Evolutionary conservation across 2,113 vertebrate genomes (phyloP).

Genomic region (Micronycteris hirsuta): DNA sequence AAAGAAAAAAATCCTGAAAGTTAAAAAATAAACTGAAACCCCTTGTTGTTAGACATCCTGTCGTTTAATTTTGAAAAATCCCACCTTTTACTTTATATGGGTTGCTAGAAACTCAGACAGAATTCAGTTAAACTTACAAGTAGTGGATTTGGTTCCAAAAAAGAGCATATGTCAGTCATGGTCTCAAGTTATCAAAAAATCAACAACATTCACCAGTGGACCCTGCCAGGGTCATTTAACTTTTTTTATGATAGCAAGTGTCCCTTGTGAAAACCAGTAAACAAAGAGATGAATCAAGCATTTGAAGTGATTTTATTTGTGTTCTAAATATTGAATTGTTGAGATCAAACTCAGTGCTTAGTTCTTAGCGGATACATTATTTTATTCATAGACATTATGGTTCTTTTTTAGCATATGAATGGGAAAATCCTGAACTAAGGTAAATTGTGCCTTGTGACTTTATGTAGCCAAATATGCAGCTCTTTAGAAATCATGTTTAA

Average conservation of each 20-base stretch:
- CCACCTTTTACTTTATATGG: background rate
- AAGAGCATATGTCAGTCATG: background rate
- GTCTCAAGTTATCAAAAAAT: background rate
- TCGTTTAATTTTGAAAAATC: background rate
- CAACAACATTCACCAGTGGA: background rate
- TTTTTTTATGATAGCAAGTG: background rate
- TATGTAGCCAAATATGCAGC: background rate
- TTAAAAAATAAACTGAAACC: background rate
- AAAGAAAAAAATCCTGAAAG: background rate
- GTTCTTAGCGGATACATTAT: background rate
- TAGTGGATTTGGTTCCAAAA: slow-evolving; percentile 10
- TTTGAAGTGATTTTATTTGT: background rate
- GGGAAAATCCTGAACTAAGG: background rate
- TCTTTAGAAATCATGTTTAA: background rate
- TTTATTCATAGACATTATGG: background rate
- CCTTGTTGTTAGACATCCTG: background rate
- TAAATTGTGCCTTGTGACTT: background rate
- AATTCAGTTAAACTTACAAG: background rate
- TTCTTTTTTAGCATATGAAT: background rate
- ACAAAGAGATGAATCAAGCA: background rate
- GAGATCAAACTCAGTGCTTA: background rate
- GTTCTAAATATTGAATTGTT: background rate
- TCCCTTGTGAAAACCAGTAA: background rate
- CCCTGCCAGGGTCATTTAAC: background rate
- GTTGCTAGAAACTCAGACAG: background rate